These are phyloP conservation scores for Callochromis pleurospilus DNA, from an alignment of 2,113 vertebrate species.

Conservation along the genomic window DNA sequence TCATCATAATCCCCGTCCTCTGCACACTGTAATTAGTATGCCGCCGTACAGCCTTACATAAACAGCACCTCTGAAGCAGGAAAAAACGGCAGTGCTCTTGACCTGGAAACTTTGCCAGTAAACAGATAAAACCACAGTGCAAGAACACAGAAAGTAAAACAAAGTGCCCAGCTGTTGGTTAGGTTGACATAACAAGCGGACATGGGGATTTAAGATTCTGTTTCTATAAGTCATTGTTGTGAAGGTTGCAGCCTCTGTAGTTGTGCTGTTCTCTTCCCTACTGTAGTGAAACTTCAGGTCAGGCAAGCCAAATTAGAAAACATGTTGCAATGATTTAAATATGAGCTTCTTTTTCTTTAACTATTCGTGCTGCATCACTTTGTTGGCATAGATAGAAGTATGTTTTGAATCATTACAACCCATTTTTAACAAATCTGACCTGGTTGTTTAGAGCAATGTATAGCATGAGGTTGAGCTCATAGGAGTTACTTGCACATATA, in stretches of 20 bases:
- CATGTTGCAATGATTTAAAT: background rate
- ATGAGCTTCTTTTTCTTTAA: background rate
- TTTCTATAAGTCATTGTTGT: constrained; percentile 21
- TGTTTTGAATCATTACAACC: background rate
- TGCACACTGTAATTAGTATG: constrained; percentile 61
- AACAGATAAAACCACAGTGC: constrained; percentile 43
- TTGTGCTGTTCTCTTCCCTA: background rate
- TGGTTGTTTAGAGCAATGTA: background rate
- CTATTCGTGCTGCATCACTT: background rate
- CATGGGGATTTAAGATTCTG: background rate
- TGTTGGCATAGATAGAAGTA: background rate
- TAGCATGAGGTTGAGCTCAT: background rate
- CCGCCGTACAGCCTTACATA: constrained; percentile 61
- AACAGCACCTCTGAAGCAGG: constrained; percentile 60
- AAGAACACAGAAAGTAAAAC: constrained; percentile 17
- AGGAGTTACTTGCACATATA: background rate
- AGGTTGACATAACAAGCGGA: background rate
- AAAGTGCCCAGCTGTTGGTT: constrained; percentile 1
- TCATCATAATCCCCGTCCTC: constrained; percentile 56
- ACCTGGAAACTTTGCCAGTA: constrained; percentile 46
- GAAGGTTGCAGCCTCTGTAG: background rate
- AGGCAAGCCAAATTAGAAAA: background rate
- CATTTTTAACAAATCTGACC: background rate
- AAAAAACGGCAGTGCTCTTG: constrained; percentile 26
- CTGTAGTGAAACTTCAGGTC: background rate